Evolutionary conservation across 2,888 invertebrate genomes (phyloP).

Genomic region (Mimas tiliae): DNA sequence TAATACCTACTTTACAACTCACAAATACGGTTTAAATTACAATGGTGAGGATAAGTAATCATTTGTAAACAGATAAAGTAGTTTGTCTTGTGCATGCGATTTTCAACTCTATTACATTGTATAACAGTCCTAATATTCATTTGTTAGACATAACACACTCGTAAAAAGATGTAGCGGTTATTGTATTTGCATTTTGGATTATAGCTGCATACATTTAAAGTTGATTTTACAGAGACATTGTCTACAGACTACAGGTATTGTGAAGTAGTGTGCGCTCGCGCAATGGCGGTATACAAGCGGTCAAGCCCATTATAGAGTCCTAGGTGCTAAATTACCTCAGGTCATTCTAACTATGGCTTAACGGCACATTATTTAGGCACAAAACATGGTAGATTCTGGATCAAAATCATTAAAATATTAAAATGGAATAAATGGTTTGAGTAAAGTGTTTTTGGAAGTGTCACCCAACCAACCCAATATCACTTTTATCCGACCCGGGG

Average conservation of each 20-base stretch:
- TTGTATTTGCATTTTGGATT: slow-evolving; percentile 1
- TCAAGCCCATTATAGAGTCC: slow-evolving; percentile 17
- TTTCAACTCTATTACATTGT: background rate
- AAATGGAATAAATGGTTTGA: background rate
- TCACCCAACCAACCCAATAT: too few relatives aligned
- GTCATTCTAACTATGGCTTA: slow-evolving; percentile 12
- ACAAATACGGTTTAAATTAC: background rate
- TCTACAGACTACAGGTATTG: background rate
- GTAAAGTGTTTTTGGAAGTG: background rate
- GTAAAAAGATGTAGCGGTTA: background rate
- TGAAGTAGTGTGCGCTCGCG: background rate
- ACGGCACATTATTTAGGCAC: slow-evolving; percentile 2
- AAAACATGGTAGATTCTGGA: background rate
- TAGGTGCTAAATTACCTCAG: slow-evolving; percentile 21
- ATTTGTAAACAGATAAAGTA: slow-evolving; percentile 21
- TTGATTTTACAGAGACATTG: background rate
- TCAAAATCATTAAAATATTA: slow-evolving; percentile 18
- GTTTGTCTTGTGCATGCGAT: background rate
- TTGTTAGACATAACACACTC: background rate
- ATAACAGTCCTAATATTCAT: background rate
- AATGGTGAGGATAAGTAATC: background rate
- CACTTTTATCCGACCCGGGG: too few relatives aligned
- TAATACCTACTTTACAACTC: slow-evolving; percentile 46
- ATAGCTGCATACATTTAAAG: background rate
- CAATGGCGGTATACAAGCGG: background rate